Evolutionary conservation across 2,797 vertebrate species (phyloP).

Genomic region (Epinephelus malabaricus): DNA sequence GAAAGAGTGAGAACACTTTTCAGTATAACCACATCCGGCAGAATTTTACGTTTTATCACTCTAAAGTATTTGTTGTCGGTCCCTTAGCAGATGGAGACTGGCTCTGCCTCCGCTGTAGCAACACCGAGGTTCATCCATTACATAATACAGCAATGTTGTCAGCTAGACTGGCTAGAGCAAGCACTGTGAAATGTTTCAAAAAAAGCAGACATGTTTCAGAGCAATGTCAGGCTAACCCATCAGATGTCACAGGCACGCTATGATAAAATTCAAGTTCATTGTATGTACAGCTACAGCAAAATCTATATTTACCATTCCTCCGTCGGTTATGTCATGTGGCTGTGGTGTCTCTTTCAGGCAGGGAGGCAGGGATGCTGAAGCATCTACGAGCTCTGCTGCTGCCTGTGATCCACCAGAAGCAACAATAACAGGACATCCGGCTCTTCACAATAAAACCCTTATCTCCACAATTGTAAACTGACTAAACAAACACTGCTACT

Average conservation of each 20-base stretch:
- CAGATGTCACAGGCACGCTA: neutral
- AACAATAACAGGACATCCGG: neutral
- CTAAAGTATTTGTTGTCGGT: conserved; percentile 24
- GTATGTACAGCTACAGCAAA: neutral
- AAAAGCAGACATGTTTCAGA: conserved; percentile 14
- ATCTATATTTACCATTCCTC: conserved; percentile 18
- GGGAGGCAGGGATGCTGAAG: conserved; percentile 8
- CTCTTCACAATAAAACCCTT: conserved; percentile 15
- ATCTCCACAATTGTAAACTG: neutral
- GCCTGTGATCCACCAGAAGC: neutral
- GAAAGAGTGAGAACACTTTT: neutral
- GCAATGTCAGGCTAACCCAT: neutral
- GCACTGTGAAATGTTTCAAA: neutral
- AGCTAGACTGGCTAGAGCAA: conserved; percentile 8
- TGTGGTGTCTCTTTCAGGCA: conserved; percentile 10
- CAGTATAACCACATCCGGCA: neutral
- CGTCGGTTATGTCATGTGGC: conserved; percentile 29
- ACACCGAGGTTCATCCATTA: conserved; percentile 54
- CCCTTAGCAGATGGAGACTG: conserved; percentile 39
- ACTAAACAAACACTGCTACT: neutral
- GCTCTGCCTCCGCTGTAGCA: conserved; percentile 43
- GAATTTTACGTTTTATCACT: conserved; percentile 23
- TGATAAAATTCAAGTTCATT: neutral
- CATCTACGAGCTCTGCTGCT: conserved; percentile 8
- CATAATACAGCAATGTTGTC: conserved; percentile 50